These are phyloP conservation scores for Spodoptera littoralis DNA, from an alignment of 2,888 invertebrate species.

Conservation along the genomic window DNA sequence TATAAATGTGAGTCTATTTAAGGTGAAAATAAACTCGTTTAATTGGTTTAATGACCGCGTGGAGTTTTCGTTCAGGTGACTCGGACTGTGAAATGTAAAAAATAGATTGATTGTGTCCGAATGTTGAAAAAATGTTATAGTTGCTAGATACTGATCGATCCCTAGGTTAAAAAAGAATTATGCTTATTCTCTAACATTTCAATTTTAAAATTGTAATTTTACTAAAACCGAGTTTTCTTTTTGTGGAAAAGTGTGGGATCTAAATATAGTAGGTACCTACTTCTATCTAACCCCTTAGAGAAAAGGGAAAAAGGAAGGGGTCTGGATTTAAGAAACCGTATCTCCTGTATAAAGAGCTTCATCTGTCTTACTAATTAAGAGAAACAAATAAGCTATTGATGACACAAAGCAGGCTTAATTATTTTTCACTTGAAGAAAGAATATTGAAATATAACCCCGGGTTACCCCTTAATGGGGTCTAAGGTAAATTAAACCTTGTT, in stretches of 20 bases:
- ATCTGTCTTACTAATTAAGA: slow-evolving; percentile 66
- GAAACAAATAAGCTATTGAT: slow-evolving; percentile 59
- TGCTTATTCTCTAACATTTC: no score
- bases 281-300: no score
- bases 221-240: neutral
- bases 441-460: slow-evolving; percentile 27
- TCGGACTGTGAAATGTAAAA: neutral
- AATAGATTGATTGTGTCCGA: slow-evolving; percentile 17
- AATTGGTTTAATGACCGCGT: slow-evolving; percentile 59
- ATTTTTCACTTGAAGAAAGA: slow-evolving; percentile 45
- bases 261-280: no score
- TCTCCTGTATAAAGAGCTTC: slow-evolving; percentile 36
- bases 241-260: no score
- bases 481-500: slow-evolving; percentile 11
- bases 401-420: slow-evolving; percentile 60
- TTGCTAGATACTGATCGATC: slow-evolving; percentile 6
- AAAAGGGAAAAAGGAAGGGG: no score
- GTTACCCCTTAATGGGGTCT: slow-evolving; percentile 6
- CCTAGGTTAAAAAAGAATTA: no score
- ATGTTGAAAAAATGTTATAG: slow-evolving; percentile 10
- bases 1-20: slow-evolving; percentile 60
- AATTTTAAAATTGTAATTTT: no score
- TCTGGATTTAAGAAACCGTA: no score
- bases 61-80: slow-evolving; percentile 21
- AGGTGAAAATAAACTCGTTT: slow-evolving; percentile 48